phyloP scores from a whole-genome alignment of 2,888 invertebrate species.

The Periphyllus acericola region DNA sequence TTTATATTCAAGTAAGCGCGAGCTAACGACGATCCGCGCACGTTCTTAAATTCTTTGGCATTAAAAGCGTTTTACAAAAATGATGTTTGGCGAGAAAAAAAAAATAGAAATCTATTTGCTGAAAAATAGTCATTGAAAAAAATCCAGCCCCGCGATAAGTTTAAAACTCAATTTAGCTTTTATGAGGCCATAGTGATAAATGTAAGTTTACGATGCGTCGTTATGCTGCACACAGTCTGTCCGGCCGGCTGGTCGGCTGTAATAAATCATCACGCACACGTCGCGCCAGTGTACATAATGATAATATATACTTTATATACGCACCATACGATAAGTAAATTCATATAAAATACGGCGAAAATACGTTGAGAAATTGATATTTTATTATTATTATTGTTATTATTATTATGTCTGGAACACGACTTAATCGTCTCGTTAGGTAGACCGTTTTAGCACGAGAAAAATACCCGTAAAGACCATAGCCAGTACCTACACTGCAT shows the following conservation, averaged over 20 bases:
- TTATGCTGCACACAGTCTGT: neutral
- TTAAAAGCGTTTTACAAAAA: neutral
- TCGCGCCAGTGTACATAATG: neutral
- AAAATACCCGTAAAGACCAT: too few relatives aligned
- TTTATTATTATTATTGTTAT: too few relatives aligned
- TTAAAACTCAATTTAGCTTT: conserved; percentile 42
- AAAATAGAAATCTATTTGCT: conserved; percentile 16
- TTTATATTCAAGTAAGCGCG: too few relatives aligned
- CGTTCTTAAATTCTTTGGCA: neutral
- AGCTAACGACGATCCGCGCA: neutral
- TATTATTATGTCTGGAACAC: too few relatives aligned
- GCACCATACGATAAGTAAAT: too few relatives aligned
- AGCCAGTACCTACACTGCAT: too few relatives aligned
- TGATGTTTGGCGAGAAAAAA: neutral
- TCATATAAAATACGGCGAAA: too few relatives aligned
- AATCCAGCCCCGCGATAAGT: neutral
- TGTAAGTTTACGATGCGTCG: conserved; percentile 17
- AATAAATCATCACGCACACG: neutral
- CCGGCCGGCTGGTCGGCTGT: neutral
- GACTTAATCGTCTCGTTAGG: too few relatives aligned
- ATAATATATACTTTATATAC: too few relatives aligned
- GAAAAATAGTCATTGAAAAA: conserved; percentile 29
- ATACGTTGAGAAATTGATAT: too few relatives aligned
- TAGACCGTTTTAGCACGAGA: too few relatives aligned
- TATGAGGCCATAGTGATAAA: conserved; percentile 30